Evolutionary conservation across 2,113 vertebrate genomes (phyloP), one percentile per base, ranked within the genome.

Genomic region (Leptodactylus fuscus): DNA sequence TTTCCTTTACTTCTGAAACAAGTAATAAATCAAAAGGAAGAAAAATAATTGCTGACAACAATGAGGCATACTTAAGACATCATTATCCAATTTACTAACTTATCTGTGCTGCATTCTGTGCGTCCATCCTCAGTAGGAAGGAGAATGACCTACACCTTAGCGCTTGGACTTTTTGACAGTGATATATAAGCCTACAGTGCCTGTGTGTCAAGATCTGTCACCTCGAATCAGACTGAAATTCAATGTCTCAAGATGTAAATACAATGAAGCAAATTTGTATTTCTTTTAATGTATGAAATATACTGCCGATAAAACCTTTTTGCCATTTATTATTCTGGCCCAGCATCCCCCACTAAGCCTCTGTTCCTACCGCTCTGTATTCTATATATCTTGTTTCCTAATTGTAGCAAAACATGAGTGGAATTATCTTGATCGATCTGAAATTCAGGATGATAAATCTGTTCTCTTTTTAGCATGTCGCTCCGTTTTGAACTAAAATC

Each of bases 21-120:
- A 18, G 48, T 55, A 65, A 22, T 60, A 69, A 70, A 36, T 85
- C 44, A 38, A 36, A 69, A 49, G 65, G 38, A 76, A 85, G 44
- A 49, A 53, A 73, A 69, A 69, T 65, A 65, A 38, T 69, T 69
- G n/a, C 65, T 65, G 60, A 53, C 55, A 77, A 78, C 34, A 69
- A 22, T 32, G 22, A 77, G 20, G 62, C 38, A 67, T 83, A 76
- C 18, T 48, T 62, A 76, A 49, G 11, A 27, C 34, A 58, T 55
- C 73, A 65, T 65, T 77, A 77, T 67, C 44, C 22, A 49, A 60
- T 67, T 67, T 32, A 32, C 82, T 24, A 48, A 34, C 48, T 58
- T 29, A 60, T 55, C 51, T 83, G 8, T 38, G 16, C 60, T 22
- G 24, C 38, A 32, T 38, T 18, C 9, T 2, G 36, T 27, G 51